phyloP scores from a whole-genome alignment of 2,888 invertebrate genomes.

The Eristalis intricaria region DNA sequence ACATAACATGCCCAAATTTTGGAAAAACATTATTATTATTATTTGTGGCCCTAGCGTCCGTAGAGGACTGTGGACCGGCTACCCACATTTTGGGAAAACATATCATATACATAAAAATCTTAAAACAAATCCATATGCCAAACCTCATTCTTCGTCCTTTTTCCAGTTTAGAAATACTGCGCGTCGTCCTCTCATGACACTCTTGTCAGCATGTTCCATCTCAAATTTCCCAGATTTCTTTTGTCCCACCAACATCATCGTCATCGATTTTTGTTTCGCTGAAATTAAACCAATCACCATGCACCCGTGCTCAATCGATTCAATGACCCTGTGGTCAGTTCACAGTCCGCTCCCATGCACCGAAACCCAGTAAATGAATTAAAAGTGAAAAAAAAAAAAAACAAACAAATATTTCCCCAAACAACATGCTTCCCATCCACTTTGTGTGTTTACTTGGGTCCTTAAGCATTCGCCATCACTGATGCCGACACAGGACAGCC shows the following conservation, averaged over 20 bases:
- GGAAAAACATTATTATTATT: no score
- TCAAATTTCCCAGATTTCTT: no score
- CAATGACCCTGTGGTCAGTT: background rate
- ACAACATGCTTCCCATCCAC: background rate
- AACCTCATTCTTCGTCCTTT: no score
- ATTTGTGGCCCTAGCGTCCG: no score
- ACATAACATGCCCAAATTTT: no score
- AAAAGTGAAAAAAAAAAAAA: background rate
- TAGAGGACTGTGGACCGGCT: no score
- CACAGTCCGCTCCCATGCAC: background rate
- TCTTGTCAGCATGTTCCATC: no score
- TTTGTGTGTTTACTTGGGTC: background rate
- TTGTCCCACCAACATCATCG: background rate
- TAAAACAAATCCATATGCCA: no score
- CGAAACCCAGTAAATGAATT: background rate
- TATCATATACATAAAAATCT: no score
- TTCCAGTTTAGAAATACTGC: no score
- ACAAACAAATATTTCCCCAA: background rate
- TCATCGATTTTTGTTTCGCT: background rate
- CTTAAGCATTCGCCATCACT: background rate
- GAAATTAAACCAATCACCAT: background rate
- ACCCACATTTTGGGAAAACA: no score
- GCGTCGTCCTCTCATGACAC: no score
- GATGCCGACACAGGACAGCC: background rate
- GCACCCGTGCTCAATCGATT: background rate